Percentiles rank a stretch among this genome's conserved stretches.
Evolutionary conservation across 1,140 invertebrate species (phyloP).

Genomic region (Caligus rogercresseyi): DNA sequence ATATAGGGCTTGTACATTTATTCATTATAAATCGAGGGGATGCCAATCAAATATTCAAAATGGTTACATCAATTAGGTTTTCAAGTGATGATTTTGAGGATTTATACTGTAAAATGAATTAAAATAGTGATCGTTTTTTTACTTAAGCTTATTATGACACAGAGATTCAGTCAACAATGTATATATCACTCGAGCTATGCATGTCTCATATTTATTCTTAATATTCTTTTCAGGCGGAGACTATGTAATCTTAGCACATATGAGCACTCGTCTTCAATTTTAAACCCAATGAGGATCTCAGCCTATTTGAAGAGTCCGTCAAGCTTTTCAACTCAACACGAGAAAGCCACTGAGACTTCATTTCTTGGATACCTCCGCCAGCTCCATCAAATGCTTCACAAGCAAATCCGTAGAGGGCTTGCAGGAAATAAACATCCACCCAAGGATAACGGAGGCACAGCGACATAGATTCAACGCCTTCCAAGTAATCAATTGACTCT

Average conservation of each 20-base stretch:
- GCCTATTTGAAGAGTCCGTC: neutral
- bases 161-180: no score
- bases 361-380: neutral
- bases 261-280: neutral
- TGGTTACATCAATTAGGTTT: no score
- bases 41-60: no score
- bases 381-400: conserved; percentile 1
- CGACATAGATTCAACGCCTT: conserved; percentile 9
- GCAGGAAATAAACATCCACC: conserved; percentile 2
- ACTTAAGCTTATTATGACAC: no score
- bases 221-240: neutral
- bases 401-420: conserved; percentile 10
- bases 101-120: no score
- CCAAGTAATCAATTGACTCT: conserved; percentile 9
- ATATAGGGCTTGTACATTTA: no score
- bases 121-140: no score
- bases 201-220: neutral
- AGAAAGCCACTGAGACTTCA: neutral
- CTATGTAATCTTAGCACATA: neutral
- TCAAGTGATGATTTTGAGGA: no score
- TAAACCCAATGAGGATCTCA: neutral
- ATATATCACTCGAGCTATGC: no score
- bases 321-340: neutral
- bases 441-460: neutral
- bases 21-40: no score